A percentile compares a stretch with the other conserved stretches of the same genome.
Conservation (phyloP, 1,140 invertebrate genomes). For the Achroia grisella region DNA sequence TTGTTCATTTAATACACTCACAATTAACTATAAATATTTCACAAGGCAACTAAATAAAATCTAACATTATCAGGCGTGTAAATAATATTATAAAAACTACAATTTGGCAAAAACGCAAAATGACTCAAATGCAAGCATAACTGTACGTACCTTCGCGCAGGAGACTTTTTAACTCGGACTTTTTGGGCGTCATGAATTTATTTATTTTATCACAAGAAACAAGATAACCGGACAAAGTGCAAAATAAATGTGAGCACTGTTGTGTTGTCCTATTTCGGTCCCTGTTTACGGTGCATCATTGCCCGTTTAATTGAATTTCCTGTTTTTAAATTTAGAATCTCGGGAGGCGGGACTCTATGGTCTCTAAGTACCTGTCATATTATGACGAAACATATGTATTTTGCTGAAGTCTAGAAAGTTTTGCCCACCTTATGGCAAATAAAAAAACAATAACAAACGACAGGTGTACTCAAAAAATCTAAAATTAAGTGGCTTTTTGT, state of each 20-base stretch:
- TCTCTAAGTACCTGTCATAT: not conserved
- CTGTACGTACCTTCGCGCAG: conserved; percentile 23
- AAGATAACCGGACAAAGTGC: conserved; percentile 25
- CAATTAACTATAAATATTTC: too few species aligned
- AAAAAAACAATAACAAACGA: too few species aligned
- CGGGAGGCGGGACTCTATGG: conserved; percentile 18
- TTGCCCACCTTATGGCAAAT: too few species aligned
- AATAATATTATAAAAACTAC: conserved; percentile 7
- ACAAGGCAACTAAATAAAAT: too few species aligned
- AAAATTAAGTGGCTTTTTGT: too few species aligned
- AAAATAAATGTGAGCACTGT: conserved; percentile 50
- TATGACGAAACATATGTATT: too few species aligned
- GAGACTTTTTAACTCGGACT: conserved; percentile 26
- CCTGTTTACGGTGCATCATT: conserved; percentile 62
- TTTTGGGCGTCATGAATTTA: conserved; percentile 34
- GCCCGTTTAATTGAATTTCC: conserved; percentile 64
- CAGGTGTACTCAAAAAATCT: too few species aligned
- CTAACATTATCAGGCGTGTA: conserved; percentile 1
- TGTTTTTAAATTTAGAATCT: conserved; percentile 66
- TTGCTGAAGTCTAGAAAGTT: too few species aligned
- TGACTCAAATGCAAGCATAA: conserved; percentile 22
- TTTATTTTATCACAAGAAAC: conserved; percentile 15
- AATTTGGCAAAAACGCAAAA: conserved; percentile 13
- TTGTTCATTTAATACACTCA: too few species aligned
- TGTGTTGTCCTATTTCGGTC: conserved; percentile 61